These are phyloP conservation scores for Cybosia mesomella DNA, from an alignment of 2,888 invertebrate genomes.

Conservation along the genomic window DNA sequence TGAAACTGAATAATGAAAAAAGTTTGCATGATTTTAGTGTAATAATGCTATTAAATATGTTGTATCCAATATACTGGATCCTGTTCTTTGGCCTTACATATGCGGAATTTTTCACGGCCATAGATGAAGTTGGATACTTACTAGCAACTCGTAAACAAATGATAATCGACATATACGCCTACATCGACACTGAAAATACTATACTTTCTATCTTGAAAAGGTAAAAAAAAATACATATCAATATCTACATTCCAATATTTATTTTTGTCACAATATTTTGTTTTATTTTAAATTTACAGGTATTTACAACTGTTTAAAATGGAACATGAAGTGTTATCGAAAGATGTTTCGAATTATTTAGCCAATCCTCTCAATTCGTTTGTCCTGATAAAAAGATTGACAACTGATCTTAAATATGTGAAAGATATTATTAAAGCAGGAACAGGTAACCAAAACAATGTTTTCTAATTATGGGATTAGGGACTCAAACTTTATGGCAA, in stretches of 20 bases:
- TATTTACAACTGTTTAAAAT: constrained; percentile 11
- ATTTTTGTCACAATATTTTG: not conserved
- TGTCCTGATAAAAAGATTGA: constrained; percentile 6
- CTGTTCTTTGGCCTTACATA: not conserved
- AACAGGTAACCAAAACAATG: not conserved
- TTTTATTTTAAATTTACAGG: not conserved
- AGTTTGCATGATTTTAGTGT: not conserved
- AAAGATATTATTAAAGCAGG: not conserved
- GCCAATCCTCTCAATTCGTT: constrained; percentile 11
- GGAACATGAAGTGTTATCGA: constrained; percentile 72
- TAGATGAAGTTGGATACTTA: constrained; percentile 3
- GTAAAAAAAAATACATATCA: not conserved
- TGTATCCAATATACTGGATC: not conserved
- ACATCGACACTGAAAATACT: not conserved
- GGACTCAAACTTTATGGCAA: not conserved
- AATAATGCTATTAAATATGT: not conserved
- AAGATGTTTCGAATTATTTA: not conserved
- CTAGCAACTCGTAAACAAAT: constrained; percentile 7
- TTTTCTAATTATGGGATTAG: not conserved
- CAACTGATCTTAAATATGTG: constrained; percentile 6
- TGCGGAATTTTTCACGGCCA: constrained; percentile 5
- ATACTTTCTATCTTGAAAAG: constrained; percentile 1
- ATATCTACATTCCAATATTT: not conserved
- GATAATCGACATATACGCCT: not conserved
- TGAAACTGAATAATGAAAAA: not conserved